Base-by-base conservation (phyloP, 2,888 invertebrate species). In the Drosophila nr. fundita region DNA sequence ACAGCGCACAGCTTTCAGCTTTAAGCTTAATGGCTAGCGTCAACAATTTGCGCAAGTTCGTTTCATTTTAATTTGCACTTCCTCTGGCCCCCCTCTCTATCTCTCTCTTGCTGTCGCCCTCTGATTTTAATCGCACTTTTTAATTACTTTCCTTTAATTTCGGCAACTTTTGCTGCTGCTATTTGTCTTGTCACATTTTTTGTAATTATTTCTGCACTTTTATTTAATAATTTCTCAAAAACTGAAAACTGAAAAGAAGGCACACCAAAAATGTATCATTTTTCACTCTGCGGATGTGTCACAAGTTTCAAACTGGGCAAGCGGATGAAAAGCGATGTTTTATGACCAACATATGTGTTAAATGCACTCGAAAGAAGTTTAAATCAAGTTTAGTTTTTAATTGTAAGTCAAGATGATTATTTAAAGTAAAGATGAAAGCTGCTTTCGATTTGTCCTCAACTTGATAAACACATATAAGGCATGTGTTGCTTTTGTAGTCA, bases 71-170 rank as follows among this genome's bases (percentile, higher is more conserved):
- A 80, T 81, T 81, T 71, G 60, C 70, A 60, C 64, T 71, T 64
- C 68, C 73, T 64, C 27, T 50, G 45, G 15, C 24, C 11, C n/a
- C n/a, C 8, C 36, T 27, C 11, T 64, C 58, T 15, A 13, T 29
- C 34, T 21, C 18, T 8, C 30, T 13, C 4, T 21, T 11, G 42
- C 21, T 30, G 36, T 53, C 55, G 52, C 48, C 53, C 8, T 7
- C 55, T 68, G 71, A 42, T 68, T 70, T 67, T 69, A 73, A 80
- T 86, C 82, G 80, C 80, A 88, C 85, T 88, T 86, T 87, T 87
- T 86, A 89, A 86, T 86, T 86, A 86, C 89, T 86, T 88, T 86
- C 74, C 85, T 87, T 88, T 83, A 76, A 86, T 86, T 85, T 85
- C 50, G 79, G 76, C 72, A 88, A 83, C 76, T 88, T 80, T 88